Base-by-base conservation (phyloP, 2,888 invertebrate genomes). In the Tubulanus polymorphus region DNA sequence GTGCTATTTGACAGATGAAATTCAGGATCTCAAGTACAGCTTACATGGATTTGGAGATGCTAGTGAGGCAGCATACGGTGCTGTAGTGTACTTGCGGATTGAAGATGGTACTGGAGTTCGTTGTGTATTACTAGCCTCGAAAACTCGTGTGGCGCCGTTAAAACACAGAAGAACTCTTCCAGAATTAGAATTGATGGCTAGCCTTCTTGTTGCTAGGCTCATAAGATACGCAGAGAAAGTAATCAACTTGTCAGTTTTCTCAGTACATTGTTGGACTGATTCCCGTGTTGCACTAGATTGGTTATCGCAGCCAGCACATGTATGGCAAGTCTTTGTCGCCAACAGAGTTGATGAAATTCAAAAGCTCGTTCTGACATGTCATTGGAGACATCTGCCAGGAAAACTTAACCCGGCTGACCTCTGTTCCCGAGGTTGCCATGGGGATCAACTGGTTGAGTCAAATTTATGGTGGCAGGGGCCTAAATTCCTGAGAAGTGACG, bases 331-430 rank as follows among this genome's bases (percentile, higher is more conserved):
- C 2, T 68, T 65, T 54, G 61, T 68, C 1, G 51, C 50, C 3
- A 69, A 68, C 49, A 56, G 69, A 3, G 54, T 69, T 10, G 48
- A 60, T 8, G 60, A 65, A 20, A 68, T 71, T 26, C 48, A 58
- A 12, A 54, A 46, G 6, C 18, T 45, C 8, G 51, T 57, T 3
- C 37, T 32, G n/a, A 49, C 57, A 3, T 18, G 47, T 1, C 47
- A 55, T n/a, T 68, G 71, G 61, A 60, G 57, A 20, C 63, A 72
- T 48, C 66, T 69, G 20, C 32, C 47, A 5, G 57, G 67, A 0
- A 41, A 57, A 20, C 54, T 61, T 0, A 73, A 72, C 56, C 69
- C 72, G 1, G 72, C 71, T 2, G 73, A 73, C 54, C 53, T 61
- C 6, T 59, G 64, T 3, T 65, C 66, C n/a, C 28, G 68, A 48